Evolutionary conservation across 2,797 vertebrate species (phyloP).

Genomic region (Pempheris klunzingeri): DNA sequence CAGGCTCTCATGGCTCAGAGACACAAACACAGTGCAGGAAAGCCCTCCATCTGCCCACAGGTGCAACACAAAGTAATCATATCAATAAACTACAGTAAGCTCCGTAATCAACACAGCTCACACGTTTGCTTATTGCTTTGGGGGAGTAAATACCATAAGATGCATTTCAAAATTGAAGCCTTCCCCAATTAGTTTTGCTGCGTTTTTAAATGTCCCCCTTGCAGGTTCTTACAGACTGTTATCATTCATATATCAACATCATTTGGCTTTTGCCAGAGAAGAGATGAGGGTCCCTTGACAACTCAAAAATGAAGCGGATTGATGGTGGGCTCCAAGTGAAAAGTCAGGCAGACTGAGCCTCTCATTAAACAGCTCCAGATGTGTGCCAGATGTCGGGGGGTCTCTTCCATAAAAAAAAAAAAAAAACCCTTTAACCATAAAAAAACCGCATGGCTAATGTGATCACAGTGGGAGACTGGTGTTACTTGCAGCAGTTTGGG

Average conservation of each 20-base stretch:
- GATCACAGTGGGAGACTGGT: constrained; percentile 37
- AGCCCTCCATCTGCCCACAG: constrained; percentile 20
- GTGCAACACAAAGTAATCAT: constrained; percentile 34
- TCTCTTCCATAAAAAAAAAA: constrained; percentile 40
- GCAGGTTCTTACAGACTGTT: constrained; percentile 19
- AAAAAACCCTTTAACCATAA: constrained; percentile 31
- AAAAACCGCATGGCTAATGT: constrained; percentile 12
- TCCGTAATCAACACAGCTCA: constrained; percentile 50
- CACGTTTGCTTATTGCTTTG: constrained; percentile 49
- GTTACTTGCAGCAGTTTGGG: constrained; percentile 37
- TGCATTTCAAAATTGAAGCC: constrained; percentile 42
- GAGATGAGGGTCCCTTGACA: constrained; percentile 49
- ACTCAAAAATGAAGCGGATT: constrained; percentile 41
- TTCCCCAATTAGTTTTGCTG: constrained; percentile 45
- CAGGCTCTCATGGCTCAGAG: constrained; percentile 26
- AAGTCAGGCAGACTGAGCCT: constrained; percentile 55
- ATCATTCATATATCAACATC: constrained; percentile 38
- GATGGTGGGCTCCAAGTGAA: constrained; percentile 50
- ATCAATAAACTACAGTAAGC: constrained; percentile 52
- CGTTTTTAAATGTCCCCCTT: constrained; percentile 18
- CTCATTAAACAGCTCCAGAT: constrained; percentile 82
- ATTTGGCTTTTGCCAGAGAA: constrained; percentile 46
- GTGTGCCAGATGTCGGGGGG: constrained; percentile 76
- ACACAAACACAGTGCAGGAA: constrained; percentile 19
- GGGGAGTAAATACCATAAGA: constrained; percentile 43